Conservation (phyloP, 2,888 invertebrate species). For the Helobdella robusta region DNA sequence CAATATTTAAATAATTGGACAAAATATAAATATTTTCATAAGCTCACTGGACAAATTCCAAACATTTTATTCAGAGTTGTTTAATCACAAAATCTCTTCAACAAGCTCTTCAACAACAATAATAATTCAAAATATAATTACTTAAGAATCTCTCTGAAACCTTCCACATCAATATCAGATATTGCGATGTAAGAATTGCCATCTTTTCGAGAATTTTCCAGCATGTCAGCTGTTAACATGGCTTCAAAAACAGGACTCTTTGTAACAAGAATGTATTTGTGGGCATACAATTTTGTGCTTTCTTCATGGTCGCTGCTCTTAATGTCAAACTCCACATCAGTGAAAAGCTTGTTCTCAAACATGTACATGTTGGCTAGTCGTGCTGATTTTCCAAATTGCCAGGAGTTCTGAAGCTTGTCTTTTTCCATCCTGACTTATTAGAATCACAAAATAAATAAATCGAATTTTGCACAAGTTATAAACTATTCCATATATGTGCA, state of each 20-base stretch:
- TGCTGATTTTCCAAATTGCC: constrained; percentile 34
- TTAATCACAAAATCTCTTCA: no score
- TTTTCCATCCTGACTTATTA: no score
- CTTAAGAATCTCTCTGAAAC: constrained; percentile 26
- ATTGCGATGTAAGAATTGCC: constrained; percentile 6
- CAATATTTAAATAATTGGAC: background rate
- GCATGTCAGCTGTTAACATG: constrained; percentile 34
- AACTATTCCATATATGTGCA: no score
- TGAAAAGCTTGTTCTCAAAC: constrained; percentile 32
- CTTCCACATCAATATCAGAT: constrained; percentile 24
- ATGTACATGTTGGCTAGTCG: constrained; percentile 34
- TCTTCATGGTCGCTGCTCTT: constrained; percentile 32
- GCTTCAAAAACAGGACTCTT: constrained; percentile 32
- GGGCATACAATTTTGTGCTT: constrained; percentile 37
- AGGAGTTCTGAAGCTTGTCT: no score
- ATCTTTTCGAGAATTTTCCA: constrained; percentile 2
- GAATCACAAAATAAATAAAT: no score
- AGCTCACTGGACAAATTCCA: background rate
- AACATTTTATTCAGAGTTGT: no score
- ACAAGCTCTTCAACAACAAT: background rate
- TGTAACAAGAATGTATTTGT: constrained; percentile 34
- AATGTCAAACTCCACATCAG: constrained; percentile 33
- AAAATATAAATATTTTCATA: background rate
- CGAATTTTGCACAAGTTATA: no score
- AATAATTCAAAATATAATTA: constrained; percentile 7